phyloP scores from a whole-genome alignment of 2,113 vertebrate genomes.

The Silurus meridionalis region DNA sequence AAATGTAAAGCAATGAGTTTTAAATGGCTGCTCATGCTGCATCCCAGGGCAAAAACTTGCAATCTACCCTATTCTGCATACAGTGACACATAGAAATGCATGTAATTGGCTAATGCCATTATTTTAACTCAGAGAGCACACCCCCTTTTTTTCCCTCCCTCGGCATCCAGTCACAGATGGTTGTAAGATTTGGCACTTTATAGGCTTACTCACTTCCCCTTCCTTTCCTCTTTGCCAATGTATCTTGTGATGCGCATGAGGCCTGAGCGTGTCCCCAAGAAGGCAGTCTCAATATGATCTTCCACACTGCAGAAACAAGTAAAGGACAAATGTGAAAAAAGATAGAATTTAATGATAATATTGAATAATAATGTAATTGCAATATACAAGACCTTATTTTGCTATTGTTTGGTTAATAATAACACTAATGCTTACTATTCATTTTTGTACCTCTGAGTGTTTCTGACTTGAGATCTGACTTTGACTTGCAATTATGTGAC shows the following conservation, averaged over 20 bases:
- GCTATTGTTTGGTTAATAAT: background rate
- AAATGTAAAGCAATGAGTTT: background rate
- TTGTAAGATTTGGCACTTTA: background rate
- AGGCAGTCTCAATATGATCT: conserved; percentile 79
- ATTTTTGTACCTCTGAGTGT: background rate
- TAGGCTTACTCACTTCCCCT: conserved; percentile 79
- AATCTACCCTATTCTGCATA: background rate
- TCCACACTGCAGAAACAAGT: conserved; percentile 63
- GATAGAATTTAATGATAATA: too few species aligned
- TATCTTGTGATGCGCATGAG: conserved; percentile 82
- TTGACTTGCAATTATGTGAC: background rate
- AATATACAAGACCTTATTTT: background rate
- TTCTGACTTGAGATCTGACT: background rate
- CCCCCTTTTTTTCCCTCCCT: background rate
- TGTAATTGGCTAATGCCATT: background rate
- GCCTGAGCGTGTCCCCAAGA: conserved; percentile 89
- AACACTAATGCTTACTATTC: background rate
- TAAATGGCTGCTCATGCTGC: background rate
- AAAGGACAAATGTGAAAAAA: background rate
- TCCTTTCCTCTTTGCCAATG: conserved; percentile 80
- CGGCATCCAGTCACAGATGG: background rate
- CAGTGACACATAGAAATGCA: background rate
- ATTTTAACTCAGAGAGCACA: background rate
- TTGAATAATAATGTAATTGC: too few species aligned
- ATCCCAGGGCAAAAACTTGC: background rate